phyloP scores from a whole-genome alignment of 2,797 vertebrate genomes.

The Lagodon rhomboides region DNA sequence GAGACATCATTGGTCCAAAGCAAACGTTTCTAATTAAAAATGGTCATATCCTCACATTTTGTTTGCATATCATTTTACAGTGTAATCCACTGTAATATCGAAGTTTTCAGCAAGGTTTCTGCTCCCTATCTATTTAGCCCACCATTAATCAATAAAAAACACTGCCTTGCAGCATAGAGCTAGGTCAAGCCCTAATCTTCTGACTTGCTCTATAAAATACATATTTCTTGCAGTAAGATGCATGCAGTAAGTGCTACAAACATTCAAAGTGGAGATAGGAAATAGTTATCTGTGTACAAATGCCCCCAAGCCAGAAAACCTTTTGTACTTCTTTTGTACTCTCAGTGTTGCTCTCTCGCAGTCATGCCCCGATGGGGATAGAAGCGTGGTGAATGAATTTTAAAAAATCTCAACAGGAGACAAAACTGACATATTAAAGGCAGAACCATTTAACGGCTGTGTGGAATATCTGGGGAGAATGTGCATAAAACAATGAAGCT shows the following conservation, averaged over 20 bases:
- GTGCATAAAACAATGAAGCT: constrained; percentile 55
- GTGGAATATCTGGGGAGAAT: constrained; percentile 44
- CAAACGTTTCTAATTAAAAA: not conserved
- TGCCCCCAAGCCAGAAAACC: constrained; percentile 66
- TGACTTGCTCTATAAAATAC: constrained; percentile 42
- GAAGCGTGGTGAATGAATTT: constrained; percentile 64
- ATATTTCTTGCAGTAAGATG: constrained; percentile 5
- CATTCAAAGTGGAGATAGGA: constrained; percentile 50
- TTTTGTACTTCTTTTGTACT: constrained; percentile 48
- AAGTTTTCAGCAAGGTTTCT: not conserved
- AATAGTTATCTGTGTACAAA: constrained; percentile 56
- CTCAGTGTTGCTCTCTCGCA: constrained; percentile 42
- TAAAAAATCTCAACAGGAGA: constrained; percentile 53
- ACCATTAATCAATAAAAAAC: constrained; percentile 40
- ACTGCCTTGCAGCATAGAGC: constrained; percentile 31
- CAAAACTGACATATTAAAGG: constrained; percentile 66
- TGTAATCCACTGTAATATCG: not conserved
- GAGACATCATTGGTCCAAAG: not conserved
- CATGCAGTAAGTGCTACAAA: constrained; percentile 42
- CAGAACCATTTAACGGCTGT: constrained; percentile 34
- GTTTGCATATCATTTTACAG: not conserved
- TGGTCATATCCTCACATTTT: not conserved
- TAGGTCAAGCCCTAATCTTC: constrained; percentile 9
- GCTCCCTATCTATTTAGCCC: not conserved
- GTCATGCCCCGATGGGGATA: constrained; percentile 58